A percentile compares a stretch with the other conserved stretches of the same genome.
Evolutionary conservation across 2,113 vertebrate genomes (phyloP).

Genomic region (Vimba vimba): DNA sequence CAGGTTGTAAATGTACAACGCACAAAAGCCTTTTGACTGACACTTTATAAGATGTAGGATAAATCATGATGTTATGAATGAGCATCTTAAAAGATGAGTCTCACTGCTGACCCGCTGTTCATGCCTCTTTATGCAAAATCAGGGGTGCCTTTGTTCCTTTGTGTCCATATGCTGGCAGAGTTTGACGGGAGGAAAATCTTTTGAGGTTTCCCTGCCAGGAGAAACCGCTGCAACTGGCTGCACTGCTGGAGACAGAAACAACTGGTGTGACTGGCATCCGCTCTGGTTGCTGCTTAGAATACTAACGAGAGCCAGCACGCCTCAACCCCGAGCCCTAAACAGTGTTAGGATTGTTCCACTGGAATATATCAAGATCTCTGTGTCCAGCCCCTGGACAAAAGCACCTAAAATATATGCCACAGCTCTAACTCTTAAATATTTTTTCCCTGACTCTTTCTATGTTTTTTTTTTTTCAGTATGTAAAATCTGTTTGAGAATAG

Average conservation of each 20-base stretch:
- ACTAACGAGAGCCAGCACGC: slow-evolving; percentile 39
- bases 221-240: slow-evolving; percentile 50
- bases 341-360: slow-evolving; percentile 42
- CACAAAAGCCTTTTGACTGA: slow-evolving; percentile 17
- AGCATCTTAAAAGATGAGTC: slow-evolving; percentile 7
- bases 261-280: slow-evolving; percentile 50
- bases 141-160: slow-evolving; percentile 37
- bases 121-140: slow-evolving; percentile 22
- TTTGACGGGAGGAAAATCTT: slow-evolving; percentile 49
- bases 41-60: slow-evolving; percentile 38
- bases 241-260: slow-evolving; percentile 53
- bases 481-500: not conserved
- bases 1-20: slow-evolving; percentile 11
- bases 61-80: slow-evolving; percentile 24
- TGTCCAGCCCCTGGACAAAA: slow-evolving; percentile 3
- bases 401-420: not conserved
- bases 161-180: slow-evolving; percentile 44
- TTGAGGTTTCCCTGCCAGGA: slow-evolving; percentile 51
- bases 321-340: slow-evolving; percentile 31
- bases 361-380: slow-evolving; percentile 25
- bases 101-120: slow-evolving; percentile 23
- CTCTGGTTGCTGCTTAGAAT: slow-evolving; percentile 48
- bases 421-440: not conserved
- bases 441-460: not conserved
- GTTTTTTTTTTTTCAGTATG: not conserved